These are phyloP conservation scores for Daubentonia madagascariensis DNA, from an alignment of 2,113 vertebrate genomes.

Conservation along the genomic window DNA sequence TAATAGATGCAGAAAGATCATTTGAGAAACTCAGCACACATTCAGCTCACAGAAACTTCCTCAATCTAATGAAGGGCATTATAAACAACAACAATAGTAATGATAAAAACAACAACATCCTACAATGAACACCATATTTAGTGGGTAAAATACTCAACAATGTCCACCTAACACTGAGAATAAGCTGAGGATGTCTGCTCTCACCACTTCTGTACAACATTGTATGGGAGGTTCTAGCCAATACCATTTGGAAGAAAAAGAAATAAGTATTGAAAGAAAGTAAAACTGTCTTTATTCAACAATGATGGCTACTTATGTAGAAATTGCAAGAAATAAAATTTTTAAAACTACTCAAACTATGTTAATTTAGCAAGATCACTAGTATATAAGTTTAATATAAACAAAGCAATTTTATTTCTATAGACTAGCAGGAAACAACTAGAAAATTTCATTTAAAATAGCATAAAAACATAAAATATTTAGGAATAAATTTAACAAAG, in stretches of 20 bases:
- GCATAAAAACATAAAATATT: neutral
- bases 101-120: neutral
- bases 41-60: neutral
- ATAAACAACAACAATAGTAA: neutral
- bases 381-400: neutral
- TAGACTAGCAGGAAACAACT: neutral
- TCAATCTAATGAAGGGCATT: neutral
- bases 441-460: constrained; percentile 16
- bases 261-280: neutral
- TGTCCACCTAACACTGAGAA: neutral
- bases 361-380: neutral
- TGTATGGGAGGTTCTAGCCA: neutral
- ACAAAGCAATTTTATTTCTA: neutral
- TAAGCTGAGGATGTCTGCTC: neutral
- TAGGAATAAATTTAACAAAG: constrained; percentile 7
- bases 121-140: neutral
- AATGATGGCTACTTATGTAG: neutral
- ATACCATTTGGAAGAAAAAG: neutral
- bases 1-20: neutral
- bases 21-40: neutral
- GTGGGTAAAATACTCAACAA: neutral
- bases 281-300: neutral
- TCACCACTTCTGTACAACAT: neutral
- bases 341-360: neutral
- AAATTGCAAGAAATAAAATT: neutral